phyloP scores from a whole-genome alignment of 2,113 vertebrate genomes.

The Cyphomyrus plagiostoma region DNA sequence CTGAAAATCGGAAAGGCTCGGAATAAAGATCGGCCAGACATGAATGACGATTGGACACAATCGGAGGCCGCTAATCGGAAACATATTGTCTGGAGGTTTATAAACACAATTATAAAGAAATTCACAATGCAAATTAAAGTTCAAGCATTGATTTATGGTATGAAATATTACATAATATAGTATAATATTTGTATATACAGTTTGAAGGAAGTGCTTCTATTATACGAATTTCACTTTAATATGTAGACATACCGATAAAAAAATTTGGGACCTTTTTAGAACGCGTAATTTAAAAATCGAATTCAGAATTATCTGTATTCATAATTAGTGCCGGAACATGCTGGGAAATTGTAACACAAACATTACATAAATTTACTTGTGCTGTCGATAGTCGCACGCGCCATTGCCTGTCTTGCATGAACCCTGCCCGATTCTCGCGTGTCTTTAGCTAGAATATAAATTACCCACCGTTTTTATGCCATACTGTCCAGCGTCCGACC shows the following conservation, averaged over 20 bases:
- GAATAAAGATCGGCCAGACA: neutral
- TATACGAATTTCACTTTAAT: neutral
- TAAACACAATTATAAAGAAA: neutral
- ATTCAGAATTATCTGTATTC: neutral
- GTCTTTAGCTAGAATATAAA: neutral
- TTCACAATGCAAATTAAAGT: neutral
- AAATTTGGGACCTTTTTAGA: neutral
- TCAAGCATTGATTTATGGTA: neutral
- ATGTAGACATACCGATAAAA: neutral
- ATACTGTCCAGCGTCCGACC: neutral
- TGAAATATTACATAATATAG: neutral
- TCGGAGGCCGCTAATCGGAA: neutral
- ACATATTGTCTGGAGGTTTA: neutral
- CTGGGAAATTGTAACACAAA: neutral
- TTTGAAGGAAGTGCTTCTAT: neutral
- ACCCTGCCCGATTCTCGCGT: neutral
- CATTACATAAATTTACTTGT: neutral
- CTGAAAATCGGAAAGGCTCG: neutral
- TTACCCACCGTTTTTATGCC: neutral
- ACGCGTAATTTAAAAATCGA: neutral
- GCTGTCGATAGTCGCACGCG: neutral
- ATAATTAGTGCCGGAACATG: neutral
- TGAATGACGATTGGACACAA: neutral
- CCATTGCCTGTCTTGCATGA: neutral
- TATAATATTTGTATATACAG: neutral